Percentiles rank a stretch among this genome's conserved stretches.
These are phyloP conservation scores for Iselma pallidipennis DNA, from an alignment of 2,888 invertebrate genomes.

Conservation along the genomic window DNA sequence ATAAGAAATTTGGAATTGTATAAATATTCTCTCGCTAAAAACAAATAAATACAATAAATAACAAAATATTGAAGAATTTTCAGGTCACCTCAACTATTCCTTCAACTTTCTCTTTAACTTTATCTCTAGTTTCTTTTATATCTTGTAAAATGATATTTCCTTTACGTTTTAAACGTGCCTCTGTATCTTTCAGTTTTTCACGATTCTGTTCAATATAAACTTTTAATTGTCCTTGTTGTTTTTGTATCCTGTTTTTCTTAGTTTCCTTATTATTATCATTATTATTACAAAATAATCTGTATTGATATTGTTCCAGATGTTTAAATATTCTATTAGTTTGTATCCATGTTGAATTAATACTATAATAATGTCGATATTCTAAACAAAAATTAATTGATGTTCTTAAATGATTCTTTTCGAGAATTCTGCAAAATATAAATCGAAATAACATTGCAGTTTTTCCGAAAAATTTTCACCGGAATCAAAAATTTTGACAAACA, in stretches of 20 bases:
- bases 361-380: neutral
- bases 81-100: slow-evolving; percentile 69
- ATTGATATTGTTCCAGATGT: neutral
- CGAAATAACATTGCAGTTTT: neutral
- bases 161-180: slow-evolving; percentile 62
- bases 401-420: neutral
- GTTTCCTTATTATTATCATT: neutral
- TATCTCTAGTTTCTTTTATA: slow-evolving; percentile 71
- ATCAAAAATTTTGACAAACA: neutral
- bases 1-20: slow-evolving; percentile 92
- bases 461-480: too few species aligned
- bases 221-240: slow-evolving; percentile 15
- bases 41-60: neutral
- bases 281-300: neutral
- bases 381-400: neutral
- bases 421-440: neutral
- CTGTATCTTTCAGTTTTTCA: slow-evolving; percentile 64
- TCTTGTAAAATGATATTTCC: slow-evolving; percentile 70
- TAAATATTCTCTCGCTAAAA: slow-evolving; percentile 81
- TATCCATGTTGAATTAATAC: slow-evolving; percentile 28
- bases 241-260: neutral
- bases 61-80: neutral
- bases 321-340: neutral
- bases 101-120: slow-evolving; percentile 73
- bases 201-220: slow-evolving; percentile 63